Evolutionary conservation across 2,888 invertebrate species (phyloP).

Genomic region (Troilus luridus): DNA sequence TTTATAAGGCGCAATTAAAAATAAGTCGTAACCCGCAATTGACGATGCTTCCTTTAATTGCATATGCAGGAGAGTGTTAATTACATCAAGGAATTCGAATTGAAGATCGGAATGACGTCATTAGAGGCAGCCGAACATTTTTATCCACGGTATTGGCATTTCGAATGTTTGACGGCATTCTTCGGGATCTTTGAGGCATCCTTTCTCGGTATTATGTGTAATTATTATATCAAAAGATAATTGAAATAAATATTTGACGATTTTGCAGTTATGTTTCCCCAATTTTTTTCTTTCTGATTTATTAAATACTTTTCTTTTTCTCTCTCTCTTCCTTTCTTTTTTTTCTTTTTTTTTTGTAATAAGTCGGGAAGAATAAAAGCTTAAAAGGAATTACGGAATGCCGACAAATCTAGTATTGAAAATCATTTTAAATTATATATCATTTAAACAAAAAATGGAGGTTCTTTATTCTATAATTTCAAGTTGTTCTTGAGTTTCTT

Average conservation of each 20-base stretch:
- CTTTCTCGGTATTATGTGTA: background rate
- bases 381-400: background rate
- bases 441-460: too few relatives aligned
- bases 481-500: background rate
- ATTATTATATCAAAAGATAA: constrained; percentile 5
- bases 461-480: background rate
- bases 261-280: background rate
- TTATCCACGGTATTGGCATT: constrained; percentile 14
- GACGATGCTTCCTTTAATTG: background rate
- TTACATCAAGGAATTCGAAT: background rate
- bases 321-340: too few relatives aligned
- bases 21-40: background rate
- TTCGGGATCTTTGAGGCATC: constrained; percentile 7
- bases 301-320: too few relatives aligned
- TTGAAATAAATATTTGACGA: constrained; percentile 1
- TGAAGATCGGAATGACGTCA: constrained; percentile 19
- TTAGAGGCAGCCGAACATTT: constrained; percentile 1
- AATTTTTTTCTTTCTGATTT: background rate
- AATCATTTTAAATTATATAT: background rate
- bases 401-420: background rate
- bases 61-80: background rate
- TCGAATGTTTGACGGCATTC: constrained; percentile 19
- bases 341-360: background rate
- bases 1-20: background rate
- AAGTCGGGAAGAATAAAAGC: background rate